A percentile compares a stretch with the other conserved stretches of the same genome.
phyloP scores from a whole-genome alignment of 1,140 invertebrate genomes.

The Pentalonia nigronervosa region DNA sequence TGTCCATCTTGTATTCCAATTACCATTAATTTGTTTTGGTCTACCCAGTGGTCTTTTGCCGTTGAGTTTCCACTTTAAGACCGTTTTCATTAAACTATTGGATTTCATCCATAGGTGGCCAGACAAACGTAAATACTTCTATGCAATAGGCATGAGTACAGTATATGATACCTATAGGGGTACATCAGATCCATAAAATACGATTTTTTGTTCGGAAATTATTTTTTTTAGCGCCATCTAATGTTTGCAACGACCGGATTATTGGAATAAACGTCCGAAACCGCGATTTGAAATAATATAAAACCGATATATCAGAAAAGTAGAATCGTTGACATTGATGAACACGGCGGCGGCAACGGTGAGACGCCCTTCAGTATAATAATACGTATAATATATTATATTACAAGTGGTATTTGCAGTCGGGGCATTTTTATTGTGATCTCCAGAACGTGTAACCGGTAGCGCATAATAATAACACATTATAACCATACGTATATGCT shows the following conservation, averaged over 20 bases:
- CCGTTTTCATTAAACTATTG: too few species aligned
- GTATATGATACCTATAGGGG: too few species aligned
- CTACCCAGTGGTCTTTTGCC: too few species aligned
- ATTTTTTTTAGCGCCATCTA: not conserved
- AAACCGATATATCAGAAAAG: not conserved
- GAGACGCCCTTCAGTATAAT: not conserved
- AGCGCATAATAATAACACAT: not conserved
- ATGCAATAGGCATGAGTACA: too few species aligned
- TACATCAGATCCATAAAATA: too few species aligned
- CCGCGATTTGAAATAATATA: not conserved
- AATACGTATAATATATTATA: not conserved
- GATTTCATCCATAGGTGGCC: too few species aligned
- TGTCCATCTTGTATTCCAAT: too few species aligned
- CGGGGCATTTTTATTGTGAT: constrained; percentile 32
- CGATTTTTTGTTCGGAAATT: not conserved
- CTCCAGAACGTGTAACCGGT: not conserved
- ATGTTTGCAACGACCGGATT: not conserved
- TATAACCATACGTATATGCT: not conserved
- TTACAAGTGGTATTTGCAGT: not conserved
- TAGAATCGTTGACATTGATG: not conserved
- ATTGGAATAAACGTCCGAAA: not conserved
- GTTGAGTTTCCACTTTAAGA: too few species aligned
- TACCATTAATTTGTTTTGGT: too few species aligned
- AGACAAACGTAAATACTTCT: too few species aligned
- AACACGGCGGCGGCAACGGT: not conserved